Evolutionary conservation across 2,113 vertebrate genomes (phyloP).

Genomic region (Dromas ardeola): DNA sequence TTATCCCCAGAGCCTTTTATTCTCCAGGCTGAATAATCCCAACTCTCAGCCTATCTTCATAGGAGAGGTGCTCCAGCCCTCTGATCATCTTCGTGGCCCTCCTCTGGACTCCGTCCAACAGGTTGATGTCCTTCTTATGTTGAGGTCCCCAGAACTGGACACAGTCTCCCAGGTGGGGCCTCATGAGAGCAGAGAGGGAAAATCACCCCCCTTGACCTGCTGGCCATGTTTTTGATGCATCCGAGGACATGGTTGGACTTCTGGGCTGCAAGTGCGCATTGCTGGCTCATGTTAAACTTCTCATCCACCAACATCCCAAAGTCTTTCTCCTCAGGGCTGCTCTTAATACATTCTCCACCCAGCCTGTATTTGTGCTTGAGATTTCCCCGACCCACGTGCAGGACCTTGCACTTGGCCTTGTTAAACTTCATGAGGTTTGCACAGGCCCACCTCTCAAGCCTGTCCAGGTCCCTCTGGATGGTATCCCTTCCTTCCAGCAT

Average conservation of each 20-base stretch:
- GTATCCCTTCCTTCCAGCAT: neutral
- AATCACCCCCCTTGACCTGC: neutral
- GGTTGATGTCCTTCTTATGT: neutral
- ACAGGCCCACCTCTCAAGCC: neutral
- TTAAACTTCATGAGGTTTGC: neutral
- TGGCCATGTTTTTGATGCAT: neutral
- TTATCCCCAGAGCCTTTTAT: neutral
- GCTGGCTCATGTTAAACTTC: neutral
- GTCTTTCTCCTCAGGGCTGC: neutral
- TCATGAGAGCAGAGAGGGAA: neutral
- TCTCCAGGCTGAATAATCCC: neutral
- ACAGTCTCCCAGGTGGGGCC: neutral
- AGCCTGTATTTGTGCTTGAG: neutral
- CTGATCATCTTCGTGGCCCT: neutral
- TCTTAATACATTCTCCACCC: neutral
- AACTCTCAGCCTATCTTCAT: neutral
- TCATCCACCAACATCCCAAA: neutral
- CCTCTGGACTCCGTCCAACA: neutral
- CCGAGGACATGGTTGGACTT: neutral
- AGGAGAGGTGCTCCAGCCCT: neutral
- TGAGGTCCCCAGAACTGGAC: neutral
- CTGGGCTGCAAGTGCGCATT: neutral
- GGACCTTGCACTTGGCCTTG: neutral
- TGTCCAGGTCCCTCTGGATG: neutral
- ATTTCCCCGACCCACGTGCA: neutral